Percentiles rank a stretch among this genome's conserved stretches.
Evolutionary conservation across 2,113 vertebrate genomes (phyloP).

Genomic region (Macquaria australasica): DNA sequence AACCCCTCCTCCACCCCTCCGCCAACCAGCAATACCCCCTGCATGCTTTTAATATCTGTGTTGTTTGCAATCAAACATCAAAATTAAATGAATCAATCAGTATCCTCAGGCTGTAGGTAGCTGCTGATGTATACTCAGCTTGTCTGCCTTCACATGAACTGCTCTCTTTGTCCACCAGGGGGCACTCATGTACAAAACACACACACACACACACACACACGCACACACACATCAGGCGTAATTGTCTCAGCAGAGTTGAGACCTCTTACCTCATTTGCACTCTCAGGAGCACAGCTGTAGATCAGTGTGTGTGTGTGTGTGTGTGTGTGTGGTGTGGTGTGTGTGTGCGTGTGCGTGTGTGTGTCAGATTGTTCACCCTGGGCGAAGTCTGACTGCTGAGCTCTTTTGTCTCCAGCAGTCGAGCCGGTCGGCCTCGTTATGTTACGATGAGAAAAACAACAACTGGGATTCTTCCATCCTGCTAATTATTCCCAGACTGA

Average conservation of each 20-base stretch:
- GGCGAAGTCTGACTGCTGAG: constrained; percentile 15
- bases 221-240: neutral
- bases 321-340: constrained; percentile 11
- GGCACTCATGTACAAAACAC: constrained; percentile 36
- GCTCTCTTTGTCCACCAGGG: constrained; percentile 30
- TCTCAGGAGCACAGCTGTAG: constrained; percentile 40
- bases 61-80: neutral
- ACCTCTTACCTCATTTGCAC: constrained; percentile 57
- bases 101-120: neutral
- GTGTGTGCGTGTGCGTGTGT: neutral
- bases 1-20: neutral
- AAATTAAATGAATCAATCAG: neutral
- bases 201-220: constrained; percentile 6
- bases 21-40: neutral
- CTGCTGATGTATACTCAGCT: neutral
- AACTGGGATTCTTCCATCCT: constrained; percentile 5
- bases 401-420: constrained; percentile 14
- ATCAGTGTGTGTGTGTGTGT: constrained; percentile 8
- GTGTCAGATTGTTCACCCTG: neutral
- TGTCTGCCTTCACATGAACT: neutral
- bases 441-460: constrained; percentile 18
- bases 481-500: constrained; percentile 19
- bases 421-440: neutral
- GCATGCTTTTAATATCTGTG: neutral
- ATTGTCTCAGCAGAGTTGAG: constrained; percentile 38